These are phyloP conservation scores for Creontiades dilutus DNA, from an alignment of 2,888 invertebrate genomes.

Conservation along the genomic window DNA sequence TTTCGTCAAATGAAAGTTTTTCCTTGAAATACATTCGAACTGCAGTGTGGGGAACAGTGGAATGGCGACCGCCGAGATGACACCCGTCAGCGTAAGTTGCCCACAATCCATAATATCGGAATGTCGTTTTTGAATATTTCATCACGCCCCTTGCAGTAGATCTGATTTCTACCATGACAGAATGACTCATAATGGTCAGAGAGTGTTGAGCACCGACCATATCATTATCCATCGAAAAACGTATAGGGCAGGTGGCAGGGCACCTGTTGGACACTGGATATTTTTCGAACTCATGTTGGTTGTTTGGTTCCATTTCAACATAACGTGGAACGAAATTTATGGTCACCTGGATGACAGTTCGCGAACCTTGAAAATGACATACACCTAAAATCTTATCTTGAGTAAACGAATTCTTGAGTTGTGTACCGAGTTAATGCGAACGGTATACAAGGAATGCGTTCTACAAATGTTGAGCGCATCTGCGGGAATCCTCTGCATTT, in stretches of 20 bases:
- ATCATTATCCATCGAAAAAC: no score
- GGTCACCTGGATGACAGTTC: not conserved
- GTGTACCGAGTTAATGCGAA: no score
- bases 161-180: conserved; percentile 32
- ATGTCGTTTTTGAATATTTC: not conserved
- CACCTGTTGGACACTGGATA: no score
- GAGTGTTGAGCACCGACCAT: not conserved
- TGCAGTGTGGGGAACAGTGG: not conserved
- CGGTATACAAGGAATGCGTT: no score
- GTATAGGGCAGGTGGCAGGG: no score
- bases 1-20: conserved; percentile 15
- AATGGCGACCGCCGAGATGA: conserved; percentile 27
- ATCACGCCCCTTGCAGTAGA: conserved; percentile 1
- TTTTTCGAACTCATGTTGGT: no score
- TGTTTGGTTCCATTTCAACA: not conserved
- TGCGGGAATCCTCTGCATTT: no score
- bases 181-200: not conserved
- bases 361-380: not conserved
- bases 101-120: not conserved
- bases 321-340: not conserved
- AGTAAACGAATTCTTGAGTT: no score
- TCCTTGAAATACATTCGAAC: not conserved
- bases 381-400: no score
- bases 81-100: conserved; percentile 1
- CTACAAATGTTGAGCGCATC: no score